These are phyloP conservation scores for Anneissia japonica DNA, from an alignment of 35 echinoderm and acorn worm genomes.

Conservation along the genomic window DNA sequence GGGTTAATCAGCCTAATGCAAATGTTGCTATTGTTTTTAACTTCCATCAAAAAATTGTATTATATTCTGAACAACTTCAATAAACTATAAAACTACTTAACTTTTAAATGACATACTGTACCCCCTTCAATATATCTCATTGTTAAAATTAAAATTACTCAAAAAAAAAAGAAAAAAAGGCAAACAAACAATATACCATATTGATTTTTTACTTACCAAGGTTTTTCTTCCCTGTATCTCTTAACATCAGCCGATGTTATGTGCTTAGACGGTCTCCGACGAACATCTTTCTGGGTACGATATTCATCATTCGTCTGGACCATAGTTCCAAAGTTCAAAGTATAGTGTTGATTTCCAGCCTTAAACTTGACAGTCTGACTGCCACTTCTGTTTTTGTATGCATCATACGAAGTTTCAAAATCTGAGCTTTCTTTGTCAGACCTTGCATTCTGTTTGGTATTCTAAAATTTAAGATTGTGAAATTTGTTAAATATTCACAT, in stretches of 20 bases:
- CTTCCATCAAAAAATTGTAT: too few species aligned
- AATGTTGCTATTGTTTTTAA: too few species aligned
- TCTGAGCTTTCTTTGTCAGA: conserved; percentile 7
- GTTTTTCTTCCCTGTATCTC: background rate
- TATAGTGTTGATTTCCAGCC: conserved; percentile 6
- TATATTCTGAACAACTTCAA: too few species aligned
- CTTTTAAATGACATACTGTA: too few species aligned
- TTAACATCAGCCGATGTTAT: background rate
- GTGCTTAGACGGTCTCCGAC: conserved; percentile 12
- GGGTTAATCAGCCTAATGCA: too few species aligned
- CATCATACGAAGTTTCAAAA: conserved; percentile 4
- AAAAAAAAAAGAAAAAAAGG: too few species aligned
- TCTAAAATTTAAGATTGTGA: background rate
- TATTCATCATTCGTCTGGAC: conserved; percentile 20
- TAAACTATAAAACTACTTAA: too few species aligned
- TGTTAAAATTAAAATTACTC: too few species aligned
- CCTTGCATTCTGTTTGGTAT: background rate
- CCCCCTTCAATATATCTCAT: too few species aligned
- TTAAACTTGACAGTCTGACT: background rate
- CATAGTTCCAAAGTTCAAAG: conserved; percentile 26
- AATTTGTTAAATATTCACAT: too few species aligned
- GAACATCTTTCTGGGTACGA: conserved; percentile 1
- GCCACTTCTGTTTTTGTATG: background rate
- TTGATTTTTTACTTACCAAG: background rate
- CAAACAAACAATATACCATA: too few species aligned